These are phyloP conservation scores for Homarus gammarus DNA, from an alignment of 2,888 invertebrate genomes.

Conservation along the genomic window DNA sequence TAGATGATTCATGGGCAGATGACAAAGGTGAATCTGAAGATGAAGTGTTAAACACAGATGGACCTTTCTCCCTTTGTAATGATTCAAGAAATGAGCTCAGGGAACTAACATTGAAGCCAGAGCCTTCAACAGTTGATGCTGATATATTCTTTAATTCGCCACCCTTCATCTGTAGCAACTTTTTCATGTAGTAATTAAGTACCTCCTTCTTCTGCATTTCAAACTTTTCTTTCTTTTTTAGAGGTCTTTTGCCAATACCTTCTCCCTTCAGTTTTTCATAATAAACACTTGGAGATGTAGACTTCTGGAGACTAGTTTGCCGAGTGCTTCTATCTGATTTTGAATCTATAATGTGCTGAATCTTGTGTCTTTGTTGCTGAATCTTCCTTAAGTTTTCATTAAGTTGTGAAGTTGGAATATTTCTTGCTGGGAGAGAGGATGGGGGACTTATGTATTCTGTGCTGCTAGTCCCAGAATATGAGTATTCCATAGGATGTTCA, in stretches of 20 bases:
- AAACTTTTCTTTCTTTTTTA: constrained; percentile 59
- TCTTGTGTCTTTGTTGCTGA: constrained; percentile 22
- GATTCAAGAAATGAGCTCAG: constrained; percentile 28
- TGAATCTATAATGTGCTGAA: constrained; percentile 28
- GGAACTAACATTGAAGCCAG: constrained; percentile 47
- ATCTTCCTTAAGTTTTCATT: constrained; percentile 32
- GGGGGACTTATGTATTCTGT: constrained; percentile 52
- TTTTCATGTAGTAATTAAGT: constrained; percentile 50
- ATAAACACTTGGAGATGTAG: constrained; percentile 23
- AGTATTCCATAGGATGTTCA: neutral
- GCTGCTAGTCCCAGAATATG: constrained; percentile 1
- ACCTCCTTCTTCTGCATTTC: constrained; percentile 57
- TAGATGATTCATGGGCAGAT: neutral
- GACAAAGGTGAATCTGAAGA: neutral
- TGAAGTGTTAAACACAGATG: neutral
- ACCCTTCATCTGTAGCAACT: constrained; percentile 35
- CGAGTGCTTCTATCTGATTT: neutral
- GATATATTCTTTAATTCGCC: constrained; percentile 41
- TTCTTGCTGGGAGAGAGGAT: neutral
- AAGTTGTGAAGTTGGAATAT: neutral
- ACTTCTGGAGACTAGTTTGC: neutral
- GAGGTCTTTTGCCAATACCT: constrained; percentile 60
- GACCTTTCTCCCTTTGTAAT: neutral
- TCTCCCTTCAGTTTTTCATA: constrained; percentile 53
- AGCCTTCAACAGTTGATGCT: constrained; percentile 61